Evolutionary conservation across 2,113 vertebrate species (phyloP).

Genomic region (Nannobrachium achirus): DNA sequence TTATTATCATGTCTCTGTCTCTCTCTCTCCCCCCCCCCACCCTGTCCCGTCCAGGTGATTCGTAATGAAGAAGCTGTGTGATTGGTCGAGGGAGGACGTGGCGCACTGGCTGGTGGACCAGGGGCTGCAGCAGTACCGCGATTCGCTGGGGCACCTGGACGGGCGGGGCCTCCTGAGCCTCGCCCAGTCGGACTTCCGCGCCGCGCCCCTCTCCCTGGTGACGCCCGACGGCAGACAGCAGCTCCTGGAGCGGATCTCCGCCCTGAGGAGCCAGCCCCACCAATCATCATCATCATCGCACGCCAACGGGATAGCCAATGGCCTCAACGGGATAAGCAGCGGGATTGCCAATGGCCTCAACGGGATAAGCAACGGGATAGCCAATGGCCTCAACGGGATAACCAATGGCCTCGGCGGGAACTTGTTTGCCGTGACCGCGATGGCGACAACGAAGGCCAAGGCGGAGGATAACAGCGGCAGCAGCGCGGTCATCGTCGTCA

Average conservation of each 20-base stretch:
- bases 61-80: slow-evolving; percentile 85
- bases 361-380: background rate
- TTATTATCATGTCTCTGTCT: background rate
- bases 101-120: slow-evolving; percentile 83
- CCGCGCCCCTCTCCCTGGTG: slow-evolving; percentile 80
- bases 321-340: background rate
- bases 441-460: too few species aligned
- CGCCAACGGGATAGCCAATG: background rate
- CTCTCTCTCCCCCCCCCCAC: slow-evolving; percentile 11
- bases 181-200: slow-evolving; percentile 81
- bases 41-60: slow-evolving; percentile 29
- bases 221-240: slow-evolving; percentile 83
- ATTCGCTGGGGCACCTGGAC: slow-evolving; percentile 76
- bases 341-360: background rate
- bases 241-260: slow-evolving; percentile 85
- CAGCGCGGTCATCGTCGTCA: too few species aligned
- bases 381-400: slow-evolving; percentile 71
- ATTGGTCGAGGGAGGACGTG: slow-evolving; percentile 85
- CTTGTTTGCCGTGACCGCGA: too few species aligned
- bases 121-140: slow-evolving; percentile 86
- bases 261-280: slow-evolving; percentile 85
- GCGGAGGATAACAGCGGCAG: too few species aligned
- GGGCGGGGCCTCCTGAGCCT: slow-evolving; percentile 84
- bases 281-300: slow-evolving; percentile 76
- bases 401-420: slow-evolving; percentile 66